Evolutionary conservation across 1,140 invertebrate species (phyloP).

Genomic region (Papilio helenus): DNA sequence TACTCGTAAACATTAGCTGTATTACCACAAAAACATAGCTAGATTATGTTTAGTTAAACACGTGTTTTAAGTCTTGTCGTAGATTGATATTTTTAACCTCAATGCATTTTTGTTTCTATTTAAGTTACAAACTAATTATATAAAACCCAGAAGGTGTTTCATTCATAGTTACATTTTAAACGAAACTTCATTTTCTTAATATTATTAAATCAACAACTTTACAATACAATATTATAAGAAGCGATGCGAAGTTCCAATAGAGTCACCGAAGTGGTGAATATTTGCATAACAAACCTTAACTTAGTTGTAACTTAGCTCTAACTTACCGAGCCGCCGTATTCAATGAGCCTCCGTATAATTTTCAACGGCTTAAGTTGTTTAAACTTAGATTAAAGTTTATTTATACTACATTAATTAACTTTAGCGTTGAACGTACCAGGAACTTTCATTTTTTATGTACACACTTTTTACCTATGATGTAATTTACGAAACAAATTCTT

Average conservation of each 20-base stretch:
- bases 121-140: too few relatives aligned
- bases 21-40: too few relatives aligned
- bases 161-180: not conserved
- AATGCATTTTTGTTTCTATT: too few relatives aligned
- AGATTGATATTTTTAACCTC: too few relatives aligned
- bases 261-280: not conserved
- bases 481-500: not conserved
- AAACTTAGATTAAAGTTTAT: slow-evolving; percentile 14
- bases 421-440: not conserved
- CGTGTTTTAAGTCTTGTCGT: too few relatives aligned
- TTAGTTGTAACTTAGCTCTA: slow-evolving; percentile 2
- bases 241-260: slow-evolving; percentile 9
- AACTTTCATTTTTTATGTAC: not conserved
- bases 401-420: not conserved
- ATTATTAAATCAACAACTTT: not conserved
- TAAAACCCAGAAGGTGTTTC: too few relatives aligned
- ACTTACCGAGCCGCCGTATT: not conserved
- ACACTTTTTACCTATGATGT: too few relatives aligned
- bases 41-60: too few relatives aligned
- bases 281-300: slow-evolving; percentile 26
- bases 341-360: slow-evolving; percentile 2
- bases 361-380: slow-evolving; percentile 17
- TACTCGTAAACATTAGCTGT: too few relatives aligned
- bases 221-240: not conserved
- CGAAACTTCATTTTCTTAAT: not conserved